Percentiles rank a stretch among this genome's conserved stretches.
These are phyloP conservation scores for Sesamia nonagrioides DNA, from an alignment of 1,140 invertebrate genomes.

Conservation along the genomic window DNA sequence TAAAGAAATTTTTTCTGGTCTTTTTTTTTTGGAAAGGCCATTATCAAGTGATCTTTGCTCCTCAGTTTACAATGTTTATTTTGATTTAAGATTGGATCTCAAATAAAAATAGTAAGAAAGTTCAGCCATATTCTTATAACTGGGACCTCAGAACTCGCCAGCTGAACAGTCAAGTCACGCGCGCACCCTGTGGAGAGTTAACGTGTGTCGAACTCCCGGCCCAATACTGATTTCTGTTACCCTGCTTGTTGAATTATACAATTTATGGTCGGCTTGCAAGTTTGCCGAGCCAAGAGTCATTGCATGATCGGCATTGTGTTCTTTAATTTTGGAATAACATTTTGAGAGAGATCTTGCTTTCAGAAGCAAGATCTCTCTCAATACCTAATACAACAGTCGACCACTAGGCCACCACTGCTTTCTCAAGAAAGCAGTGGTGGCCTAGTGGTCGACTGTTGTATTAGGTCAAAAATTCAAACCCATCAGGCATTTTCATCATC, in stretches of 20 bases:
- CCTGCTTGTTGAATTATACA: conserved; percentile 47
- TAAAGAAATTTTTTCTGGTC: too few relatives aligned
- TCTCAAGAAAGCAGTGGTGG: too few relatives aligned
- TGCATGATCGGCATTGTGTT: conserved; percentile 1
- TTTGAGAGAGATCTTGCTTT: not conserved
- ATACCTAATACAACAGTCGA: too few relatives aligned
- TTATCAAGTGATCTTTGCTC: too few relatives aligned
- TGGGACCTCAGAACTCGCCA: not conserved
- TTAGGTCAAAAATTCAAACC: too few relatives aligned
- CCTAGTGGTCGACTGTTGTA: too few relatives aligned
- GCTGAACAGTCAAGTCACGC: conserved; percentile 41
- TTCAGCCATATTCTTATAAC: not conserved
- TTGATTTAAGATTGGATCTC: too few relatives aligned
- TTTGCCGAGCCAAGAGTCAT: not conserved
- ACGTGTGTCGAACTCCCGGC: conserved; percentile 32
- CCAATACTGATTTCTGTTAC: conserved; percentile 50
- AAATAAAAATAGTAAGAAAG: too few relatives aligned
- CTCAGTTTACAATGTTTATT: too few relatives aligned
- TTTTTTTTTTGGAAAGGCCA: too few relatives aligned
- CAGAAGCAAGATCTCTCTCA: not conserved
- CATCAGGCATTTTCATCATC: too few relatives aligned
- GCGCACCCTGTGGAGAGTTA: conserved; percentile 45
- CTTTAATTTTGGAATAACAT: not conserved
- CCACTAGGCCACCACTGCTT: too few relatives aligned
- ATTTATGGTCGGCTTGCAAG: conserved; percentile 39